Conservation (phyloP, 92 coral and sea anemone genomes). For the Epizoanthus illoricatus region DNA sequence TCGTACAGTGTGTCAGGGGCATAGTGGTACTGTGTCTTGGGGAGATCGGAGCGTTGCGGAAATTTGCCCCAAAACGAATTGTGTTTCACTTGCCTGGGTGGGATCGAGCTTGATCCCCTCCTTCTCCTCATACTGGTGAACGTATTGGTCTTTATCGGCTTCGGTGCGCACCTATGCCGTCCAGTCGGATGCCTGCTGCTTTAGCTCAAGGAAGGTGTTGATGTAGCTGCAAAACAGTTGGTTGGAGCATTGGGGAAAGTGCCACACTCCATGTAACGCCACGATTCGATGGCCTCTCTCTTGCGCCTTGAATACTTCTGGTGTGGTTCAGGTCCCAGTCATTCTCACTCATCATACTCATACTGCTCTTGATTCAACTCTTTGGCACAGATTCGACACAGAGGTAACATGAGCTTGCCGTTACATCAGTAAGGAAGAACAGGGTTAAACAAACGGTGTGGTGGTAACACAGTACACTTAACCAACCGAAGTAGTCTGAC, state of each 20-base stretch:
- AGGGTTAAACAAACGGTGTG: neutral
- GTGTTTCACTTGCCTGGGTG: neutral
- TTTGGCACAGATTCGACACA: too few species aligned
- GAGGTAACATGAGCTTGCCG: neutral
- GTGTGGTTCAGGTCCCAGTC: neutral
- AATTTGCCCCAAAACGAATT: conserved; percentile 31
- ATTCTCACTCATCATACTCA: too few species aligned
- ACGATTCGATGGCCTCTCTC: neutral
- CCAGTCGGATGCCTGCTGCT: too few species aligned
- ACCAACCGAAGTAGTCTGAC: conserved; percentile 8
- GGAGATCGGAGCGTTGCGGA: too few species aligned
- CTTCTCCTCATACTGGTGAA: too few species aligned
- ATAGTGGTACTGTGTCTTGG: too few species aligned
- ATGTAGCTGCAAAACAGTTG: too few species aligned
- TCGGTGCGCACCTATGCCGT: too few species aligned
- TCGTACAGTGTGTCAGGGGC: too few species aligned
- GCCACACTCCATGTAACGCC: neutral
- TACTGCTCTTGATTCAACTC: too few species aligned
- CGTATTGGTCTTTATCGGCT: too few species aligned
- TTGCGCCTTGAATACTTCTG: neutral
- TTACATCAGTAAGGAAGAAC: neutral
- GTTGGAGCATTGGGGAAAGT: neutral
- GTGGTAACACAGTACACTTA: conserved; percentile 28
- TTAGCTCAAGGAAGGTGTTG: too few species aligned
- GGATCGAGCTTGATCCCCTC: neutral